Conservation (phyloP, 2,797 vertebrate species). For the Danio tinwini region DNA sequence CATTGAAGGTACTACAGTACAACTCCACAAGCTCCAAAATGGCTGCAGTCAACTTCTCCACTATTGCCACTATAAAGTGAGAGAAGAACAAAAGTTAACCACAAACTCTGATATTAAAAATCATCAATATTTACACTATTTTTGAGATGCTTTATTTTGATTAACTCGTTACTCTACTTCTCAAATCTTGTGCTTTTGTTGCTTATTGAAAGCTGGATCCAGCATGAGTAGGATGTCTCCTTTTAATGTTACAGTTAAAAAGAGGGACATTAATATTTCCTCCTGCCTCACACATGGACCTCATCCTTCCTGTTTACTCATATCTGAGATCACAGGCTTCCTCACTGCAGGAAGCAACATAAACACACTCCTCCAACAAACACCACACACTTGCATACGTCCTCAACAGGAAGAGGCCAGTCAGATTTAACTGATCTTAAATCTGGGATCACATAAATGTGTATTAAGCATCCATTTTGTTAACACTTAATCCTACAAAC, state of each 20-base stretch:
- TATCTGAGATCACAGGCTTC: slow-evolving; percentile 40
- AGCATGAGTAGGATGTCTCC: not conserved
- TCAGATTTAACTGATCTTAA: not conserved
- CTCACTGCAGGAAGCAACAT: slow-evolving; percentile 30
- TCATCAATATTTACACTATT: not conserved
- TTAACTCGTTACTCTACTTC: not conserved
- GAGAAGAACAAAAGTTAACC: not conserved
- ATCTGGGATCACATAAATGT: not conserved
- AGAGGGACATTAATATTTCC: not conserved
- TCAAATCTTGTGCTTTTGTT: not conserved
- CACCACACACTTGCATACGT: not conserved
- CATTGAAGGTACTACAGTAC: slow-evolving; percentile 94
- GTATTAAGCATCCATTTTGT: not conserved
- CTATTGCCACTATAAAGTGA: slow-evolving; percentile 80
- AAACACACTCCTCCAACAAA: slow-evolving; percentile 31
- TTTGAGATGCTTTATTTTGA: not conserved
- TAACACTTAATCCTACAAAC: no score
- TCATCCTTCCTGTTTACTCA: slow-evolving; percentile 60
- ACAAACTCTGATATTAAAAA: not conserved
- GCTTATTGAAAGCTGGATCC: not conserved
- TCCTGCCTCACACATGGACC: slow-evolving; percentile 20
- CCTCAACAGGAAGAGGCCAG: slow-evolving; percentile 4
- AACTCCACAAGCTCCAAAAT: slow-evolving; percentile 93
- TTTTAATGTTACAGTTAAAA: not conserved
- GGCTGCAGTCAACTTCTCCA: slow-evolving; percentile 90